Evolutionary conservation across 2,888 invertebrate genomes (phyloP).

Genomic region (Mythimna impura): DNA sequence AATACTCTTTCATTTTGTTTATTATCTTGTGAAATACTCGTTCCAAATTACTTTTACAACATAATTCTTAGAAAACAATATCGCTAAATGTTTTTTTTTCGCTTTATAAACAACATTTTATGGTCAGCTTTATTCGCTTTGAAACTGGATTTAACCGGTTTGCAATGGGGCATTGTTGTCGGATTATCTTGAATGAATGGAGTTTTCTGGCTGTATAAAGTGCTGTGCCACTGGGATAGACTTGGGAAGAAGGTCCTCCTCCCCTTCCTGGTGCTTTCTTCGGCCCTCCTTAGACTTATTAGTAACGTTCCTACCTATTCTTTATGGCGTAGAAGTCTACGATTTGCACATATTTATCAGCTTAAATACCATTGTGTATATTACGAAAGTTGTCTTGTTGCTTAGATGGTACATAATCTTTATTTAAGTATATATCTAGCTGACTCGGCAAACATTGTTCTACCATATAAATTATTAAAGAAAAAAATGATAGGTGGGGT

Average conservation of each 20-base stretch:
- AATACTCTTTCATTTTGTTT: neutral
- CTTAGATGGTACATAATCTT: too few relatives aligned
- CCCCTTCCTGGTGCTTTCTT: neutral
- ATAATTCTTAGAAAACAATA: neutral
- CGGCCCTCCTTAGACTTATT: neutral
- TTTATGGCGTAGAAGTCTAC: neutral
- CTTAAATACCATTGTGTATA: neutral
- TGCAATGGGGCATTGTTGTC: constrained; percentile 32
- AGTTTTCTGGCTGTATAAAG: constrained; percentile 28
- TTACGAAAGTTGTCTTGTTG: too few relatives aligned
- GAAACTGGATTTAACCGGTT: constrained; percentile 37
- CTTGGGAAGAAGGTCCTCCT: constrained; percentile 12
- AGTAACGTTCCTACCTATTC: neutral
- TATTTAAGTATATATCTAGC: too few relatives aligned
- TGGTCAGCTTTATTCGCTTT: constrained; percentile 25
- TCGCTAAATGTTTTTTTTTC: constrained; percentile 2
- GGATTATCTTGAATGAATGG: constrained; percentile 43
- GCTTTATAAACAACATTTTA: neutral
- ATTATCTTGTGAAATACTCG: neutral
- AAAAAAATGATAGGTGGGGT: too few relatives aligned
- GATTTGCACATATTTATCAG: neutral
- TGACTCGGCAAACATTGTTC: too few relatives aligned
- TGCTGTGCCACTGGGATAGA: constrained; percentile 19
- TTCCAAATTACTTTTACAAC: neutral
- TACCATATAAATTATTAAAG: too few relatives aligned